A percentile compares a stretch with the other conserved stretches of the same genome.
phyloP scores from a whole-genome alignment of 2,113 vertebrate genomes.

The Epinephelus moara region DNA sequence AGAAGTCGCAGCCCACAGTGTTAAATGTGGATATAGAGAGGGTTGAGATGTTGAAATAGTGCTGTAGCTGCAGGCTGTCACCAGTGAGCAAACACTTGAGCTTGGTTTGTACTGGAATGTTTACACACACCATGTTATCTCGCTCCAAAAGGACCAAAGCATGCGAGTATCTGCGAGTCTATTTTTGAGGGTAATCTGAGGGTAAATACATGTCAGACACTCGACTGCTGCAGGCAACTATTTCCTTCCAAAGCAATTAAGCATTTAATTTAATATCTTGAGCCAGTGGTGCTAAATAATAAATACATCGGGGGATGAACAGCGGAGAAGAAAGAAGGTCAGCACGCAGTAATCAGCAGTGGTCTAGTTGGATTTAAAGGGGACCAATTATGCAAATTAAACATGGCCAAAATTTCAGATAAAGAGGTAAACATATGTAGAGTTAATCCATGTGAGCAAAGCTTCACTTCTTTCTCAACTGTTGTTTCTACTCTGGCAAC shows the following conservation, averaged over 20 bases:
- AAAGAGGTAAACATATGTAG: no score
- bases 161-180: neutral
- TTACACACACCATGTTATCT: slow-evolving; percentile 55
- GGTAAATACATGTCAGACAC: slow-evolving; percentile 35
- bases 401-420: no score
- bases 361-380: slow-evolving; percentile 6
- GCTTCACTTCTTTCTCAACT: no score
- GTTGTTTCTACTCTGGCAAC: no score
- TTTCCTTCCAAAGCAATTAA: slow-evolving; percentile 45
- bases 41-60: slow-evolving; percentile 21
- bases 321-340: slow-evolving; percentile 17
- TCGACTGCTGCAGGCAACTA: slow-evolving; percentile 33
- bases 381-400: no score
- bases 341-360: neutral
- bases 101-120: slow-evolving; percentile 45
- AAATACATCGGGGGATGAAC: slow-evolving; percentile 9
- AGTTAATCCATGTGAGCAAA: no score
- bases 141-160: slow-evolving; percentile 5
- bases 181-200: slow-evolving; percentile 17
- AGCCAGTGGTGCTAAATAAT: neutral
- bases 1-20: neutral
- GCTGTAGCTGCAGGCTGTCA: slow-evolving; percentile 21
- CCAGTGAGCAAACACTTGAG: slow-evolving; percentile 51
- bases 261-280: slow-evolving; percentile 26
- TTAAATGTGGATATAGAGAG: neutral